phyloP scores from a whole-genome alignment of 2,797 vertebrate genomes.

The Orientallactaga sibirica region DNA sequence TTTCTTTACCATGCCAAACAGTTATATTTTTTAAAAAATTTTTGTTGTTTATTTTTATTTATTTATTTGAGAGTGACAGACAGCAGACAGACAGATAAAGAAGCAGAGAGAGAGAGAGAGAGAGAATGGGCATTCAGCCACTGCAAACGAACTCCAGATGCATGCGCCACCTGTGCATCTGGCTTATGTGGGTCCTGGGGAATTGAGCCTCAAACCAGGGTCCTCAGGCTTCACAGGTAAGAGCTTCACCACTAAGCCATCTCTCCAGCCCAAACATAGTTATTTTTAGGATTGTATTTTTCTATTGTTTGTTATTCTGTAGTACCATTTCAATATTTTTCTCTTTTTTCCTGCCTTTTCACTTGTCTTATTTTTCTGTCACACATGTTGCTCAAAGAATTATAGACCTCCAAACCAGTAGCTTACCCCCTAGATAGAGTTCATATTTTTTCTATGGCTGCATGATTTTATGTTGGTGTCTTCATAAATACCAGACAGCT shows the following conservation, averaged over 20 bases:
- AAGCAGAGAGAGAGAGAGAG: too few relatives aligned
- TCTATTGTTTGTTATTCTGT: background rate
- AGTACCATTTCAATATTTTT: background rate
- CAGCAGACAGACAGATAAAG: too few relatives aligned
- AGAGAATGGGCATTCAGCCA: too few relatives aligned
- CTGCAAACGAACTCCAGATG: too few relatives aligned
- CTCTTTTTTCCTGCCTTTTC: background rate
- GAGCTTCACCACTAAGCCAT: too few relatives aligned
- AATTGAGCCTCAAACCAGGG: too few relatives aligned
- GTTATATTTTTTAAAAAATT: too few relatives aligned
- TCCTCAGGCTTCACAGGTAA: too few relatives aligned
- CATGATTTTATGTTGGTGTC: background rate
- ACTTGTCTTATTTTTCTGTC: background rate
- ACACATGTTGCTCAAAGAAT: background rate
- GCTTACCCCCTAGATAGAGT: background rate
- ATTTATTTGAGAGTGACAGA: too few relatives aligned
- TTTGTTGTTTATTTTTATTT: too few relatives aligned
- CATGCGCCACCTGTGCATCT: too few relatives aligned
- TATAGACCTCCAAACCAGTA: background rate
- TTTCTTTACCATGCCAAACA: background rate
- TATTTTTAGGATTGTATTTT: background rate
- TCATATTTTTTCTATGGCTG: background rate
- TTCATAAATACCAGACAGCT: background rate
- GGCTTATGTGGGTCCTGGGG: too few relatives aligned
- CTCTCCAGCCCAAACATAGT: background rate